Evolutionary conservation across 2,888 invertebrate species (phyloP).

Genomic region (Folsomia candida): DNA sequence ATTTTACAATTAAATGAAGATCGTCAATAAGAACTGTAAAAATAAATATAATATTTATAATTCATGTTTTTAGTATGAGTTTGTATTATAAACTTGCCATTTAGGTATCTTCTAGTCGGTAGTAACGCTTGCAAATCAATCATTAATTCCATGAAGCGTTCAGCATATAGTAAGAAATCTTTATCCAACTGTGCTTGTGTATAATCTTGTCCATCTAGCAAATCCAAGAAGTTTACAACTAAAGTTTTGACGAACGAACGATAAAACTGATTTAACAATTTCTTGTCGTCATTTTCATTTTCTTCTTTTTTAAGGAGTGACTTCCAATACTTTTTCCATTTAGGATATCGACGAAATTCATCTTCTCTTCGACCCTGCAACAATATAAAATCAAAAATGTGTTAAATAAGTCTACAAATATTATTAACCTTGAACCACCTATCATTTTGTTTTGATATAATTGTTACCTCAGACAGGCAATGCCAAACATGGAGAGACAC

Average conservation of each 20-base stretch:
- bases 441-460: background rate
- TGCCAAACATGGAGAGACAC: constrained; percentile 93
- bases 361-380: constrained; percentile 72
- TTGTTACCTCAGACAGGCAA: constrained; percentile 73
- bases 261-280: constrained; percentile 68
- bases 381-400: constrained; percentile 20
- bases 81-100: no score
- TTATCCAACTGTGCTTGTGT: constrained; percentile 49
- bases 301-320: constrained; percentile 79
- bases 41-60: no score
- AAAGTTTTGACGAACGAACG: constrained; percentile 78
- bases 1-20: constrained; percentile 86
- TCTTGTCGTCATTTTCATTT: constrained; percentile 49
- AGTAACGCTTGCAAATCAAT: constrained; percentile 93
- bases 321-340: constrained; percentile 90
- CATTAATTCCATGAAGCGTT: constrained; percentile 90
- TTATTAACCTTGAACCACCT: background rate
- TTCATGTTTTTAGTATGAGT: no score
- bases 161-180: constrained; percentile 75
- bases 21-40: constrained; percentile 93
- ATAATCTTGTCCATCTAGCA: constrained; percentile 63
- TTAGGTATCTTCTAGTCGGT: constrained; percentile 94
- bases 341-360: constrained; percentile 80
- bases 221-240: constrained; percentile 81
- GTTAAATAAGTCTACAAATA: constrained; percentile 7